phyloP scores from a whole-genome alignment of 2,797 vertebrate genomes.

The Trachops cirrhosus region DNA sequence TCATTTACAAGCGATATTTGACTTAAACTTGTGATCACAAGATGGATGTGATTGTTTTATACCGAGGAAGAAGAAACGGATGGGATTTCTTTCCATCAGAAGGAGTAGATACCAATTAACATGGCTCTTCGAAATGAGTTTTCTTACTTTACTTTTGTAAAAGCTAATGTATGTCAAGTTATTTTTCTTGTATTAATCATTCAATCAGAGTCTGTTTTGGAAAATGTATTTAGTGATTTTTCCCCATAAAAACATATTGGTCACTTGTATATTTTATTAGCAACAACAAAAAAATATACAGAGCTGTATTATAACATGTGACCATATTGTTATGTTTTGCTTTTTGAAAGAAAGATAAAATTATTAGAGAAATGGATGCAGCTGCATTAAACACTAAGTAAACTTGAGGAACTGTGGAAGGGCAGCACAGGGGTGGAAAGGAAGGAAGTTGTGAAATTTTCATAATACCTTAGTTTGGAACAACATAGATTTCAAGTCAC shows the following conservation, averaged over 20 bases:
- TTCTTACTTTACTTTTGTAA: neutral
- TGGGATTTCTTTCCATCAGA: conserved; percentile 27
- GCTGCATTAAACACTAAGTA: conserved; percentile 45
- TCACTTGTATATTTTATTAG: conserved; percentile 60
- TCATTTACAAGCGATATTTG: conserved; percentile 43
- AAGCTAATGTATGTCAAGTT: conserved; percentile 16
- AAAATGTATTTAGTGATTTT: conserved; percentile 52
- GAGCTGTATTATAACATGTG: conserved; percentile 53
- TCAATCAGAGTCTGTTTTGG: conserved; percentile 62
- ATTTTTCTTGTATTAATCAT: conserved; percentile 38
- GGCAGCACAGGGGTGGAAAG: neutral
- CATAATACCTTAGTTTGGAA: neutral
- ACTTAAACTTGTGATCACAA: conserved; percentile 41
- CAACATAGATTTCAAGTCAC: neutral
- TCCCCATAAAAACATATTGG: conserved; percentile 51
- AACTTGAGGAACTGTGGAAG: neutral
- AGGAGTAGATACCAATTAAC: conserved; percentile 16
- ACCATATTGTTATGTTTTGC: conserved; percentile 35
- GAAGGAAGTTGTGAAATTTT: conserved; percentile 50
- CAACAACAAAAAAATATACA: conserved; percentile 20
- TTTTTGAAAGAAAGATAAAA: conserved; percentile 29
- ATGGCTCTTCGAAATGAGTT: conserved; percentile 37
- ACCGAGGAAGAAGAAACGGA: neutral
- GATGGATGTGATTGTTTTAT: conserved; percentile 40
- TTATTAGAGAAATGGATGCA: neutral